Percentiles rank a stretch among this genome's conserved stretches.
phyloP scores from a whole-genome alignment of 1,140 invertebrate species.

The Tigriopus japonicus region DNA sequence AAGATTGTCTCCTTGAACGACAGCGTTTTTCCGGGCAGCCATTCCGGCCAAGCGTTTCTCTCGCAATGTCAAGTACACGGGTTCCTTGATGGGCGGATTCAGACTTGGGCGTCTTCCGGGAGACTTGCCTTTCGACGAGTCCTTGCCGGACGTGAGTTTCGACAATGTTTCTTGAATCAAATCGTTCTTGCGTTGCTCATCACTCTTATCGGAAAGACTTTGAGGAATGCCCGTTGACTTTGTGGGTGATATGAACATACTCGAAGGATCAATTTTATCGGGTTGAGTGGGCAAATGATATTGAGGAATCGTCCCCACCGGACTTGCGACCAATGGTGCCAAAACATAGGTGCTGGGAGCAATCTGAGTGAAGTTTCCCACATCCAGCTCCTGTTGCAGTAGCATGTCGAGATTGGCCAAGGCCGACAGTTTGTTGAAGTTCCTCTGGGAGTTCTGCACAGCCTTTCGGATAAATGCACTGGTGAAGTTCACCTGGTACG shows the following conservation, averaged over 20 bases:
- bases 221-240: too few relatives aligned
- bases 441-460: neutral
- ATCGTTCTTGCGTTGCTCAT: slow-evolving; percentile 8
- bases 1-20: too few relatives aligned
- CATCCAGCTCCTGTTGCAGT: slow-evolving; percentile 3
- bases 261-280: too few relatives aligned
- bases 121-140: neutral
- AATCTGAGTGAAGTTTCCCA: slow-evolving; percentile 8
- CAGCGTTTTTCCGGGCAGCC: too few relatives aligned
- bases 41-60: neutral
- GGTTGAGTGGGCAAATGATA: too few relatives aligned
- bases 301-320: too few relatives aligned
- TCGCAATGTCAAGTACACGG: neutral
- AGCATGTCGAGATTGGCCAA: slow-evolving; percentile 7
- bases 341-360: neutral
- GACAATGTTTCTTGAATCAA: slow-evolving; percentile 2
- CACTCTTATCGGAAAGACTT: neutral
- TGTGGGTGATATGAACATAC: too few relatives aligned
- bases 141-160: neutral
- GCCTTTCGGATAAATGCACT: neutral
- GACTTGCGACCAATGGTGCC: too few relatives aligned
- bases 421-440: slow-evolving; percentile 1
- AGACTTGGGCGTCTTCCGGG: too few relatives aligned
- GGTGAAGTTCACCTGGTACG: neutral
- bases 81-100: too few relatives aligned